Conservation (phyloP, 2,888 invertebrate species). For the Rugalucina vietnamica region DNA sequence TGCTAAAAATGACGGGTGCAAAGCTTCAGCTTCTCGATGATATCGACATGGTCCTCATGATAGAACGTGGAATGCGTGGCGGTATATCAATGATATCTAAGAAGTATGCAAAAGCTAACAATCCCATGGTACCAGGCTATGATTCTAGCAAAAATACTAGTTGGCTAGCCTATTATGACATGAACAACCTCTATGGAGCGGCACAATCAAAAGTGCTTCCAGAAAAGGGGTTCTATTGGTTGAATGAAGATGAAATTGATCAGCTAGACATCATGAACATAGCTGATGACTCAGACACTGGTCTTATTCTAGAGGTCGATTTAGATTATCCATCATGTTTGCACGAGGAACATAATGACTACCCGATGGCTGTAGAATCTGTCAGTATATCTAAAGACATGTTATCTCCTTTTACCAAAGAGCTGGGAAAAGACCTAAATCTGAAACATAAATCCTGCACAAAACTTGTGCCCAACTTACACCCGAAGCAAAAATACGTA, state of each 20-base stretch:
- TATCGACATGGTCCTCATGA: conserved; percentile 68
- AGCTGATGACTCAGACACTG: neutral
- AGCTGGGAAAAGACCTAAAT: conserved; percentile 10
- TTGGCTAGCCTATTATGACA: conserved; percentile 19
- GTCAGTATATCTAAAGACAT: conserved; percentile 12
- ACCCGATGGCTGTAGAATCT: neutral
- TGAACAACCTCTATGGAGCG: conserved; percentile 30
- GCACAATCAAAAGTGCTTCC: conserved; percentile 22
- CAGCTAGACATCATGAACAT: neutral
- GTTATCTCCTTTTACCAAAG: conserved; percentile 31
- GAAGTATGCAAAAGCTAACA: conserved; percentile 72
- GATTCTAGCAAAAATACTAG: conserved; percentile 53
- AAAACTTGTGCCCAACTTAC: neutral
- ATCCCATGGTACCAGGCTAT: conserved; percentile 61
- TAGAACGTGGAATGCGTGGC: conserved; percentile 55
- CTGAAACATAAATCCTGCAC: neutral
- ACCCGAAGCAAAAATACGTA: neutral
- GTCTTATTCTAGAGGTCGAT: neutral
- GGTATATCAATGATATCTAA: conserved; percentile 60
- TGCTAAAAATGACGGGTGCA: conserved; percentile 71
- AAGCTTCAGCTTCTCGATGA: conserved; percentile 72
- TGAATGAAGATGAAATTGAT: conserved; percentile 14
- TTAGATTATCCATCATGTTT: neutral
- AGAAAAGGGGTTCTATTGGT: conserved; percentile 37
- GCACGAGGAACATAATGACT: neutral